Conservation (phyloP, 2,797 vertebrate genomes). For the Simalia tracyae region DNA sequence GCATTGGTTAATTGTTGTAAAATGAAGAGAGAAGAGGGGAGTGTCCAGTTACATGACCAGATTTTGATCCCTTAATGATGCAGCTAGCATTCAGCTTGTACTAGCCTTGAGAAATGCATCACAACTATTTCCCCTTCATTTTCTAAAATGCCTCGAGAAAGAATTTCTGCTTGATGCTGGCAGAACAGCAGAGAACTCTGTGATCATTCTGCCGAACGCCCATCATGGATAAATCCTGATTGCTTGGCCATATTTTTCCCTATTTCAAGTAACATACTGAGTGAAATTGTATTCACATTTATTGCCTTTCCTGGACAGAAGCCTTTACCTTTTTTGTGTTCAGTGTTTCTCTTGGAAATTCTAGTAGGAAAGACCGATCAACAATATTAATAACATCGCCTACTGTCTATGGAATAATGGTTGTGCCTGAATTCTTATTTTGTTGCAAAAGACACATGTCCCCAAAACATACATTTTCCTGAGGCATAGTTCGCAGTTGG, state of each 20-base stretch:
- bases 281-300: no score
- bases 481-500: constrained; percentile 45
- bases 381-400: no score
- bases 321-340: not conserved
- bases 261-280: not conserved
- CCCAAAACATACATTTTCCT: constrained; percentile 27
- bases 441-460: not conserved
- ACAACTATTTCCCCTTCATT: no score
- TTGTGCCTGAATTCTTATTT: not conserved
- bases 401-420: not conserved
- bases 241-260: not conserved
- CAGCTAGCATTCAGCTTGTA: no score
- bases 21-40: no score
- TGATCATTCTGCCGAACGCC: not conserved
- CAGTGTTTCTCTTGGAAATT: not conserved
- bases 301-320: not conserved
- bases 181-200: no score
- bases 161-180: not conserved
- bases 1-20: no score
- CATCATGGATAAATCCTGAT: not conserved
- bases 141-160: not conserved
- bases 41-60: no score
- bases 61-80: not conserved
- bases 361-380: not conserved
- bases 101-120: not conserved